Conservation (phyloP, 2,113 vertebrate genomes). For the Dipodomys spectabilis region DNA sequence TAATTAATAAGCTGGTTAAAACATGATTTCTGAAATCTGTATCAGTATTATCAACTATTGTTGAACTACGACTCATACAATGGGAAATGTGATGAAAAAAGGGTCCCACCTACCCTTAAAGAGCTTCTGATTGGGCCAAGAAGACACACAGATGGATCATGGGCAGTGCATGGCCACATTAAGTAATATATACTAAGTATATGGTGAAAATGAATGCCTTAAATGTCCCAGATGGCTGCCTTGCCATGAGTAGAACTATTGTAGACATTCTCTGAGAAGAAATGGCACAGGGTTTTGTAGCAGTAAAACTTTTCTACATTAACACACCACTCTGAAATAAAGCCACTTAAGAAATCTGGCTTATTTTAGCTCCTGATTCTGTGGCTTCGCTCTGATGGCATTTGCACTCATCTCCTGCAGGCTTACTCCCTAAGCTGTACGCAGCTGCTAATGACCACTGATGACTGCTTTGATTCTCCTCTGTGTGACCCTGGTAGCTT, state of each 20-base stretch:
- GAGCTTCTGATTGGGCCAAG: background rate
- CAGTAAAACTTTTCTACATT: background rate
- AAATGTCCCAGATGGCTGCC: background rate
- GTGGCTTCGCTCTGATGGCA: no score
- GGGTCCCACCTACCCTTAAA: background rate
- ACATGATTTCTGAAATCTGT: background rate
- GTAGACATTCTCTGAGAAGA: background rate
- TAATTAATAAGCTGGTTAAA: background rate
- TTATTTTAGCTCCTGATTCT: background rate
- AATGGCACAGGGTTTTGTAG: background rate
- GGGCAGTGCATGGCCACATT: background rate
- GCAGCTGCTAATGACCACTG: background rate
- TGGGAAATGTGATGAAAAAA: background rate
- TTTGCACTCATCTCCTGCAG: background rate
- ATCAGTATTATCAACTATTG: slow-evolving; percentile 4
- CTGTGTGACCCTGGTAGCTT: background rate
- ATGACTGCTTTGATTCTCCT: background rate
- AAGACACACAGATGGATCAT: background rate
- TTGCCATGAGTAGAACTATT: no score
- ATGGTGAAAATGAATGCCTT: background rate
- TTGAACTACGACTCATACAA: background rate
- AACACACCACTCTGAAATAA: background rate
- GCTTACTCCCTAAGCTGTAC: background rate
- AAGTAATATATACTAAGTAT: background rate
- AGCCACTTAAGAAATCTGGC: background rate